These are phyloP conservation scores for Presbytis comata DNA, from an alignment of 2,797 vertebrate species.

Conservation along the genomic window DNA sequence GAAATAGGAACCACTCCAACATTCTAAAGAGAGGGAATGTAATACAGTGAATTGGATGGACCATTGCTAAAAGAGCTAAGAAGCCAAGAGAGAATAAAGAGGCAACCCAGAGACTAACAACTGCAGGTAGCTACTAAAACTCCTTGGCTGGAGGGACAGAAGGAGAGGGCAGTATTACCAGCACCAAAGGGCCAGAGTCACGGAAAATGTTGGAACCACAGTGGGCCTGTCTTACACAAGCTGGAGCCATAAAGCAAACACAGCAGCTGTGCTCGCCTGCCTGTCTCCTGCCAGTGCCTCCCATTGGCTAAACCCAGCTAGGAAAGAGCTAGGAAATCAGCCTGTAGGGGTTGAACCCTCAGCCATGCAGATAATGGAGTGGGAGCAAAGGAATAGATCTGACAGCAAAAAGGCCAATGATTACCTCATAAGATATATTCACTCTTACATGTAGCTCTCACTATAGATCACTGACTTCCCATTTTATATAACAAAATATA, in stretches of 20 bases:
- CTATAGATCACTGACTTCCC: neutral
- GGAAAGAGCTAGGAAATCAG: neutral
- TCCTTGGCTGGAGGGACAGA: neutral
- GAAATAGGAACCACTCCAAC: neutral
- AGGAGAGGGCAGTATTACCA: neutral
- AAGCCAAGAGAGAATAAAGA: neutral
- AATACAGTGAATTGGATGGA: neutral
- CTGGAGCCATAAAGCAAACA: neutral
- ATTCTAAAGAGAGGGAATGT: neutral
- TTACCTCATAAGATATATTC: neutral
- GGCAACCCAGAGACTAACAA: neutral
- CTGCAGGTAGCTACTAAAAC: neutral
- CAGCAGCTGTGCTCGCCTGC: neutral
- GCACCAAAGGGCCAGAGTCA: neutral
- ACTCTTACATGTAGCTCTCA: neutral
- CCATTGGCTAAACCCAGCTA: neutral
- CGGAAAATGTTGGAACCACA: neutral
- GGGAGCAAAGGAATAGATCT: neutral
- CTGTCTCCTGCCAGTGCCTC: neutral
- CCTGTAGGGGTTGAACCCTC: neutral
- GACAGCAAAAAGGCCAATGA: neutral
- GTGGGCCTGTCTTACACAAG: neutral
- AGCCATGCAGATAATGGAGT: neutral
- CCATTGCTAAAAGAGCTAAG: neutral
- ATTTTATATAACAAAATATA: neutral